Conservation (phyloP, 1,140 invertebrate genomes). For the Trissolcus basalis region DNA sequence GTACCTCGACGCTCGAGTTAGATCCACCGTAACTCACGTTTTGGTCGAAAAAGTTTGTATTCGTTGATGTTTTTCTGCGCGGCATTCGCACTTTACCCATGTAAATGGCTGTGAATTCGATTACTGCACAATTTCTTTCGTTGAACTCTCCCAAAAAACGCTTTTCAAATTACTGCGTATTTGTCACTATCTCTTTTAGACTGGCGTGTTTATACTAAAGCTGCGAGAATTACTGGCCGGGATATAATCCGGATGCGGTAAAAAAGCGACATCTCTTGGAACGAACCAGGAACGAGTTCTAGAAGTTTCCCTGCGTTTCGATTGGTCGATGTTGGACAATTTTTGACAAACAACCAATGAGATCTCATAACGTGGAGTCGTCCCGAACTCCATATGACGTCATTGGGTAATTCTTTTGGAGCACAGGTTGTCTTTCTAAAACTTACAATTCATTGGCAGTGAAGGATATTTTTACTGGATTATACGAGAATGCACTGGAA, state of each 20-base stretch:
- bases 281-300: neutral
- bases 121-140: neutral
- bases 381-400: neutral
- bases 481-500: neutral
- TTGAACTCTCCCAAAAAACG: too few relatives aligned
- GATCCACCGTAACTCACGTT: slow-evolving; percentile 29
- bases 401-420: neutral
- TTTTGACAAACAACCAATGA: neutral
- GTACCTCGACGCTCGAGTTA: slow-evolving; percentile 34
- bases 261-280: too few relatives aligned
- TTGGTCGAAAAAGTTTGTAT: slow-evolving; percentile 33
- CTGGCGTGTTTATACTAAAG: slow-evolving; percentile 26
- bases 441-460: neutral
- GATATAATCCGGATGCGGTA: too few relatives aligned
- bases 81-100: slow-evolving; percentile 50
- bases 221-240: too few relatives aligned
- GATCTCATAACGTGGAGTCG: neutral
- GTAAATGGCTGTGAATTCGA: slow-evolving; percentile 1
- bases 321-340: neutral
- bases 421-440: neutral
- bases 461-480: neutral
- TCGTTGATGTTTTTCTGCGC: slow-evolving; percentile 25
- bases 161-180: neutral
- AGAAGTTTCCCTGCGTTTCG: neutral
- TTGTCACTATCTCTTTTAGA: neutral